Base-by-base conservation (phyloP, 2,113 vertebrate species). In the Tyrannus savana region DNA sequence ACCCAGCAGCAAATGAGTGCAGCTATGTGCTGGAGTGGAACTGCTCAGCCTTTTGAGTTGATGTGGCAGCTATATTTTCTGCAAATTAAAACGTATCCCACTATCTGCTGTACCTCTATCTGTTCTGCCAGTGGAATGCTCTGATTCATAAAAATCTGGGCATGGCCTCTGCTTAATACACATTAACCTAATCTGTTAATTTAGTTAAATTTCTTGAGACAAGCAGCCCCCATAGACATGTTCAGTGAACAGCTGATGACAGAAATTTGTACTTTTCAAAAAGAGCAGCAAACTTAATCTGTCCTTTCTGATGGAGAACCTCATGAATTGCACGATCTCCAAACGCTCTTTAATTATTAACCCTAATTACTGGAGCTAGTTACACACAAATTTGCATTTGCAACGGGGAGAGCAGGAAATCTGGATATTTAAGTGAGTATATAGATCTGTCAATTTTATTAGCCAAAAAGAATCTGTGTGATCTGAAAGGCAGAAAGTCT, bases 281-380 rank as follows among this genome's bases (percentile, higher is more conserved):
- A 68, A 63, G 27, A 66, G 33, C 69, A 87, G 44, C 68, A 79
- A 87, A 82, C 50, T 37, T 77, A 76, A 89, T 93, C 35, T 12
- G 39, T 85, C 49, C 37, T 80, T 91, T 85, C 88, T 91, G 71
- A 63, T 73, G 53, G 71, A 79, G 47, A 74, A 56, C 63, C 88
- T 85, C 21, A 49, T 33, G 49, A 84, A 89, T 41, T 69, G 49
- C 55, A 85, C 22, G 8, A 77, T 83, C 74, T 94, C 84, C 78
- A 77, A 85, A 92, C 35, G 77, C 67, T 74, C 62, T 88, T 88
- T 64, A 93, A 81, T 72, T 75, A 89, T 92, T 95, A 91, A 75
- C 80, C 39, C 81, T 86, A 73, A 93, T 94, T 94, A 81, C 71
- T n/a, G 37, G 60, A 71, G 66, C 44, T 69, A 59, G 69, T 90